phyloP scores from a whole-genome alignment of 1,140 invertebrate species.

The Procambarus clarkii region DNA sequence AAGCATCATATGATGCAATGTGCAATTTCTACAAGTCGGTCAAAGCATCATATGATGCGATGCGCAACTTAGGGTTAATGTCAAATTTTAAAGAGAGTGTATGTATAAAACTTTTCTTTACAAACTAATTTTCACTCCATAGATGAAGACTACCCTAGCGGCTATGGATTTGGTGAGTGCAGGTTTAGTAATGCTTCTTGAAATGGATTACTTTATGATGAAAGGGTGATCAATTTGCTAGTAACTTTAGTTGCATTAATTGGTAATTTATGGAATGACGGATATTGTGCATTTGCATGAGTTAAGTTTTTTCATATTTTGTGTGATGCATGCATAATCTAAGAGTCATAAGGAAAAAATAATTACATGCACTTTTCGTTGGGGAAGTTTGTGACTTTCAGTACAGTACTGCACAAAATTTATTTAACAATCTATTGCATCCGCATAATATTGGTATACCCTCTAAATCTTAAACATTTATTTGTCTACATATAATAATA shows the following conservation, averaged over 20 bases:
- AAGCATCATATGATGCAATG: too few species aligned
- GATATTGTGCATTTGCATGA: neutral
- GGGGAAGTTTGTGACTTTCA: too few species aligned
- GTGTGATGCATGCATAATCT: neutral
- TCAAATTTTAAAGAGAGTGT: too few species aligned
- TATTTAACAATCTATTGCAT: too few species aligned
- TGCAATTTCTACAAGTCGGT: too few species aligned
- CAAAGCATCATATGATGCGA: too few species aligned
- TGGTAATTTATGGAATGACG: neutral
- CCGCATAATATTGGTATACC: too few species aligned
- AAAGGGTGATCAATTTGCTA: neutral
- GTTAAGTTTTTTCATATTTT: neutral
- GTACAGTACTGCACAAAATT: too few species aligned
- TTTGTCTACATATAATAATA: too few species aligned
- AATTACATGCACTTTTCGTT: neutral
- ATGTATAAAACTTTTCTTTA: neutral
- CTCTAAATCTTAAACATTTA: too few species aligned
- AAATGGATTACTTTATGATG: neutral
- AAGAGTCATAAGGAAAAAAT: neutral
- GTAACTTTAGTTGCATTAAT: neutral
- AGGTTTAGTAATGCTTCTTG: neutral
- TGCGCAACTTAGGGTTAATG: too few species aligned
- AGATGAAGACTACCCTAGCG: conserved; percentile 40
- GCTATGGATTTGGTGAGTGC: conserved; percentile 58
- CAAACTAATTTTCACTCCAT: conserved; percentile 27